These are phyloP conservation scores for Neosilurus hyrtlii DNA, from an alignment of 2,797 vertebrate species.

Conservation along the genomic window DNA sequence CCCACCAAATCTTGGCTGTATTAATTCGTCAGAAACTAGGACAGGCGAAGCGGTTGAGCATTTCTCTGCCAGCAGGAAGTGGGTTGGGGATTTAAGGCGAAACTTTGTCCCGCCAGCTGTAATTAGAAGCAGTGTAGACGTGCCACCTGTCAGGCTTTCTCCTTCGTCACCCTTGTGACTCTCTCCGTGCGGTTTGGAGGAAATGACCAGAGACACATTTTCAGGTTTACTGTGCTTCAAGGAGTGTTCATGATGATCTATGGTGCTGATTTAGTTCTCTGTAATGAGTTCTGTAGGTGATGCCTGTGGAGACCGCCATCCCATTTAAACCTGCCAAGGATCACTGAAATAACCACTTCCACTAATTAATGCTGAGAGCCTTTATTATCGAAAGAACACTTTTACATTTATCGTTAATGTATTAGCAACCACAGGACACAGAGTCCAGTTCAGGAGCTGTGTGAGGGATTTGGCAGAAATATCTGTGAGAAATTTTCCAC, in stretches of 20 bases:
- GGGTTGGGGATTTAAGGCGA: conserved; percentile 43
- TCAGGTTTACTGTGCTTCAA: not conserved
- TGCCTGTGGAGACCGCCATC: not conserved
- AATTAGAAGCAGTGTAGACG: conserved; percentile 42
- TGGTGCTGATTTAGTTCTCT: not conserved
- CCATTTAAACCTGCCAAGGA: not conserved
- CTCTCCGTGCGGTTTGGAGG: not conserved
- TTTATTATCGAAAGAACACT: not conserved
- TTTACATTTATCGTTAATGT: not conserved
- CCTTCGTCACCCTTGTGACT: not conserved
- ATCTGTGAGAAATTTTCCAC: not conserved
- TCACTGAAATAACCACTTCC: conserved; percentile 10
- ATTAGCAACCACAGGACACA: not conserved
- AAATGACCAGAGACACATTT: not conserved
- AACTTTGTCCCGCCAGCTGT: conserved; percentile 31
- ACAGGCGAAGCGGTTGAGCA: conserved; percentile 6
- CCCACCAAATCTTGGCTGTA: conserved; percentile 31
- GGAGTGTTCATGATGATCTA: conserved; percentile 9
- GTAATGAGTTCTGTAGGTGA: conserved; percentile 4
- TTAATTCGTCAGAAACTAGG: conserved; percentile 40
- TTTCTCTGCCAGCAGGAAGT: conserved; percentile 46
- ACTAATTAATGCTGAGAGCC: not conserved
- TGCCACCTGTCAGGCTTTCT: conserved; percentile 31
- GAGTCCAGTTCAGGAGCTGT: not conserved
- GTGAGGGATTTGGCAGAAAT: not conserved